phyloP scores from a whole-genome alignment of 2,113 vertebrate species.

The Limanda limanda region DNA sequence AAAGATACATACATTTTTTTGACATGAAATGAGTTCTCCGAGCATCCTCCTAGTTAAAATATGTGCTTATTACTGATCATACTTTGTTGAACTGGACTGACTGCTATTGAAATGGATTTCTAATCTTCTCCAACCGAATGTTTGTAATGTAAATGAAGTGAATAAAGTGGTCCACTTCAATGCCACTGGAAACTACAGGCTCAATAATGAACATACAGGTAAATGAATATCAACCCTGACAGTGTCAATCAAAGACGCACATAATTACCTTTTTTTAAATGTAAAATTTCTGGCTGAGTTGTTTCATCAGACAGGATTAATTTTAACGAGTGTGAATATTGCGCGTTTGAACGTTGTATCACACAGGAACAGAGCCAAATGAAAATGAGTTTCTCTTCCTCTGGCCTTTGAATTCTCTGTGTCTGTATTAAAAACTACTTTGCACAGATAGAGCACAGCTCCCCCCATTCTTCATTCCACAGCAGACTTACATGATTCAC shows the following conservation, averaged over 20 bases:
- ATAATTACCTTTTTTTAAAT: background rate
- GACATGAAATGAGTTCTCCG: too few relatives aligned
- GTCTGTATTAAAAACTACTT: slow-evolving; percentile 38
- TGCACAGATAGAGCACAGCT: slow-evolving; percentile 1
- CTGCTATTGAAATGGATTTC: too few relatives aligned
- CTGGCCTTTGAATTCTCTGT: slow-evolving; percentile 13
- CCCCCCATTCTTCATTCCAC: slow-evolving; percentile 25
- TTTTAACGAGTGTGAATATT: background rate
- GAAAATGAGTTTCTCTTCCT: background rate
- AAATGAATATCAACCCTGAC: background rate
- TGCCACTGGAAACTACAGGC: too few relatives aligned
- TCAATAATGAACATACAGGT: too few relatives aligned
- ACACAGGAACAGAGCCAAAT: background rate
- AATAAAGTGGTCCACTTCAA: too few relatives aligned
- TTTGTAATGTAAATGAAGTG: too few relatives aligned
- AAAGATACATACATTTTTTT: too few relatives aligned
- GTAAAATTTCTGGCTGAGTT: background rate
- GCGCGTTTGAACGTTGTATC: background rate
- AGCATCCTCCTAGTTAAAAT: too few relatives aligned
- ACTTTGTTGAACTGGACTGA: too few relatives aligned
- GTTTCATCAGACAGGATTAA: background rate
- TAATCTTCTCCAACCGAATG: too few relatives aligned
- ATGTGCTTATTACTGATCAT: too few relatives aligned
- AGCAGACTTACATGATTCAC: slow-evolving; percentile 41
- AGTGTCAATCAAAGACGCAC: background rate